phyloP scores from a whole-genome alignment of 2,888 invertebrate species.

The Beris morrisii region DNA sequence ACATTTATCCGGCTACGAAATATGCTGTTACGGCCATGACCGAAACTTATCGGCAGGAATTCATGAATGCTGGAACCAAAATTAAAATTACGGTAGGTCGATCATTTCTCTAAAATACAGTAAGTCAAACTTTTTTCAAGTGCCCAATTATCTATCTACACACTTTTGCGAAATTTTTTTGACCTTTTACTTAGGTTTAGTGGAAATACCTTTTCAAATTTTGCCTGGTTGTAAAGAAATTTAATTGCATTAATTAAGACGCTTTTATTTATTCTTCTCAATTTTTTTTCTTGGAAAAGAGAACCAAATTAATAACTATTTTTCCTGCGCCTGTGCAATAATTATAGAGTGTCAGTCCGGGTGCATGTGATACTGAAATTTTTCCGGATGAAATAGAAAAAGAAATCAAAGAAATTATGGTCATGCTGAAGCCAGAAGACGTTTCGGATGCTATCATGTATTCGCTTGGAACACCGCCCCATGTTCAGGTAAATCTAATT shows the following conservation, averaged over 20 bases:
- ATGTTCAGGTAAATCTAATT: constrained; percentile 48
- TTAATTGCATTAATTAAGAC: too few species aligned
- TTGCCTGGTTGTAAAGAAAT: too few species aligned
- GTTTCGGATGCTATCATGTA: constrained; percentile 40
- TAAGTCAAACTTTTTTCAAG: too few species aligned
- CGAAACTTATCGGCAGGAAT: constrained; percentile 52
- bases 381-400: constrained; percentile 45
- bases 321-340: too few species aligned
- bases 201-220: too few species aligned
- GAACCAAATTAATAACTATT: too few species aligned
- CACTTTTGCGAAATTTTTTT: too few species aligned
- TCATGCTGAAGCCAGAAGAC: constrained; percentile 41
- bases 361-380: constrained; percentile 53
- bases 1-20: constrained; percentile 51
- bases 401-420: constrained; percentile 12
- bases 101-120: too few species aligned
- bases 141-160: too few species aligned
- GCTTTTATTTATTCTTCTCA: too few species aligned
- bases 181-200: too few species aligned
- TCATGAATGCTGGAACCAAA: constrained; percentile 47
- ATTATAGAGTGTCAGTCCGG: constrained; percentile 51
- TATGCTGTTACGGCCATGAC: constrained; percentile 51
- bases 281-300: too few species aligned
- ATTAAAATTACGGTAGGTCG: constrained; percentile 51
- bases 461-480: constrained; percentile 49